Evolutionary conservation across 1,140 invertebrate species (phyloP), one percentile per base, ranked within the genome.

Genomic region (Hesperophylax magnus): DNA sequence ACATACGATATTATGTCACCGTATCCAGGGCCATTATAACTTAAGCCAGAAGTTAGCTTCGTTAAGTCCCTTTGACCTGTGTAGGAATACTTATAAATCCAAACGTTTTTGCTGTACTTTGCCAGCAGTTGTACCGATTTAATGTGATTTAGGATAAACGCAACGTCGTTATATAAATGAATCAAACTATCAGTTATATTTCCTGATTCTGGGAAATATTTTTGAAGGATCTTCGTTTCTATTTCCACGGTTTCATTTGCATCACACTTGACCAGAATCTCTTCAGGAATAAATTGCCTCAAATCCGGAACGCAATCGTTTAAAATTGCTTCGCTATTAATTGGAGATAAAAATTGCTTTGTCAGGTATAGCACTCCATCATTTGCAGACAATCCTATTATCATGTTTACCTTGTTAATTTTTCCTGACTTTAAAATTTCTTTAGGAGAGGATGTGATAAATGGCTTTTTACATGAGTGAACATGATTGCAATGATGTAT

Each of bases 341-440:
- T 22, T 34, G 81, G 65, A n/a, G 31, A 47, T 20, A 39, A 9
- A 18, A 58, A 61, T 7, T 31, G 17, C 6, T 53, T 14, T 1
- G 53, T 34, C 11, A 56, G 65, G 15, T 78, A 77, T 2, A 83
- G 34, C 9, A 84, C n/a, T 15, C 85, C 85, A 81, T 85, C 84
- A n/a, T 65, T 15, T 6, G 79, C 58, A 47, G 65, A 80, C 24
- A 79, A 80, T 18, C 85, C 84, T 2, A 76, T 53, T 17, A 85
- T 81, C 27, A 75, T 77, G 6, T 82, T 79, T 7, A 85, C 84
- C 79, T 76, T 75, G 52, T 75, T 83, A 31, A 77, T 85, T 20
- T 84, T 65, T 47, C 84, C 85, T 4, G 79, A 78, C 67, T 56
- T 58, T 24, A 85, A 69, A 15, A 84, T 22, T 17, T 82, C 69